A percentile compares a stretch with the other conserved stretches of the same genome.
phyloP scores from a whole-genome alignment of 2,888 invertebrate species.

The Lycophotia porphyrea region DNA sequence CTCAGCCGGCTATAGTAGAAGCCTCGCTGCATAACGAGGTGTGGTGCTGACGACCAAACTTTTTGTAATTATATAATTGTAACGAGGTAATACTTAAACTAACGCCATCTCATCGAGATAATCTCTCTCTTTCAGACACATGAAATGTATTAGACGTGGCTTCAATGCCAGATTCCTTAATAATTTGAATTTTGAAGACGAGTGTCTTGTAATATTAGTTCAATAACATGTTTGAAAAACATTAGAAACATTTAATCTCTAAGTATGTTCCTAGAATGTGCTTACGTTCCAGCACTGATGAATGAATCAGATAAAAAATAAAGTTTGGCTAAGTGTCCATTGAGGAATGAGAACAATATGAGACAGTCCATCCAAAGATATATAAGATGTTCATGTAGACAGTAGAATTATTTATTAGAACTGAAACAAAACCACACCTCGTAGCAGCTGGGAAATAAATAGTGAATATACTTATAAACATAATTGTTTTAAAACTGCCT shows the following conservation, averaged over 20 bases:
- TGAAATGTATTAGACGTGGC: constrained; percentile 14
- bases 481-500: constrained; percentile 90
- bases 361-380: constrained; percentile 60
- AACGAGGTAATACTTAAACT: constrained; percentile 29
- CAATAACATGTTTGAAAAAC: constrained; percentile 26
- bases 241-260: constrained; percentile 27
- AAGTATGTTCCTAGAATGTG: constrained; percentile 57
- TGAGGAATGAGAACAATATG: constrained; percentile 59
- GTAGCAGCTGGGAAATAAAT: constrained; percentile 77
- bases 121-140: constrained; percentile 20
- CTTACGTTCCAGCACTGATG: constrained; percentile 41
- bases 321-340: constrained; percentile 52
- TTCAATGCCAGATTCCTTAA: constrained; percentile 10
- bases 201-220: constrained; percentile 24
- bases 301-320: constrained; percentile 40
- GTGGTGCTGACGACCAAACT: constrained; percentile 71
- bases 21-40: constrained; percentile 72
- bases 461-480: constrained; percentile 82
- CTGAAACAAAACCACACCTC: constrained; percentile 75
- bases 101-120: constrained; percentile 17
- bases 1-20: constrained; percentile 80
- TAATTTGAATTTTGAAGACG: constrained; percentile 23
- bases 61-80: constrained; percentile 45
- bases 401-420: constrained; percentile 49
- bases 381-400: constrained; percentile 53